A percentile compares a stretch with the other conserved stretches of the same genome.
Evolutionary conservation across 2,113 vertebrate species (phyloP).

Genomic region (Oncorhynchus gorbuscha): DNA sequence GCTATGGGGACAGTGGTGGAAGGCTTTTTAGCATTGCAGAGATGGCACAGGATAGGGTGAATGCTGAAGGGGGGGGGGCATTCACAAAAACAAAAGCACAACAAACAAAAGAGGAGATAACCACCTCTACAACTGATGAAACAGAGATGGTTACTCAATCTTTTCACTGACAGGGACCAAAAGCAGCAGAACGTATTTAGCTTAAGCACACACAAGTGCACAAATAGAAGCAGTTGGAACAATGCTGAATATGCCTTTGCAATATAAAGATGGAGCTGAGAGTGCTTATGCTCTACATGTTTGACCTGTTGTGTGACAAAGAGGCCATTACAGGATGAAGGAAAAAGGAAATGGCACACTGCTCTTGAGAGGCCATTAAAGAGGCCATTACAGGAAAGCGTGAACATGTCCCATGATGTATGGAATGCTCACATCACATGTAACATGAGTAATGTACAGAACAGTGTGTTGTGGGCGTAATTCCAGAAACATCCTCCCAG

Average conservation of each 20-base stretch:
- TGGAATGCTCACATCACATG: background rate
- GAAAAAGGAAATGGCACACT: no score
- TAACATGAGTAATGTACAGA: background rate
- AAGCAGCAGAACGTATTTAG: background rate
- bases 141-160: slow-evolving; percentile 19
- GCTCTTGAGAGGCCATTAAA: background rate
- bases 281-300: background rate
- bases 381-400: background rate
- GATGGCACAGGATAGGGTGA: slow-evolving; percentile 40
- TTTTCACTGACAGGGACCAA: background rate
- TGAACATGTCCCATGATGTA: background rate
- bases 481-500: background rate
- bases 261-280: background rate
- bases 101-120: slow-evolving; percentile 20
- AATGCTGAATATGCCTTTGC: background rate
- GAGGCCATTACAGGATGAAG: background rate
- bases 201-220: background rate
- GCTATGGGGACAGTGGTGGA: slow-evolving; percentile 67
- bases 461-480: background rate
- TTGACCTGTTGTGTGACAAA: background rate
- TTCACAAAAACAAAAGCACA: slow-evolving; percentile 31
- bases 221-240: background rate
- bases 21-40: slow-evolving; percentile 67
- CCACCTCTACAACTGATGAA: background rate
- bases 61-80: background rate